phyloP scores from a whole-genome alignment of 1,140 invertebrate genomes.

The Microplitis mediator region DNA sequence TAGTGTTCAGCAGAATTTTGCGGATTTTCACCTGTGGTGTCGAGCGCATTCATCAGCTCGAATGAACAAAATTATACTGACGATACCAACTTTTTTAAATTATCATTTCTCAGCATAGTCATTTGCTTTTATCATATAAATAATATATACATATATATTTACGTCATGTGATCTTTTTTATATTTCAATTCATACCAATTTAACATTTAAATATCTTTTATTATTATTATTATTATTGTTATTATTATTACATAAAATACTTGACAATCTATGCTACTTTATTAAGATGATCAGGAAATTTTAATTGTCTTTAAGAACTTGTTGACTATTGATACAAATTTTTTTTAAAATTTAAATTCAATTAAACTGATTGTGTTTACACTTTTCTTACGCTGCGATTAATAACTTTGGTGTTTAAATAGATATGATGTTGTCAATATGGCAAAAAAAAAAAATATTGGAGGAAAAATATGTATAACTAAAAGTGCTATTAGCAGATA shows the following conservation, averaged over 20 bases:
- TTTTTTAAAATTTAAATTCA: not conserved
- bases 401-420: constrained; percentile 14
- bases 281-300: not conserved
- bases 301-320: not conserved
- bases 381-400: constrained; percentile 22
- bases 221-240: not conserved
- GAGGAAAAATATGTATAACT: constrained; percentile 4
- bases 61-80: constrained; percentile 5
- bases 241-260: not conserved
- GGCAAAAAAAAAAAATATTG: not conserved
- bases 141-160: not conserved
- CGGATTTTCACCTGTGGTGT: constrained; percentile 48
- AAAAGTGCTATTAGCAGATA: constrained; percentile 42
- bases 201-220: not conserved
- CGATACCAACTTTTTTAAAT: not conserved
- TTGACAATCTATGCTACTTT: not conserved
- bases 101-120: not conserved
- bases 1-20: constrained; percentile 39
- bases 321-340: constrained; percentile 8
- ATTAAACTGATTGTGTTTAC: not conserved
- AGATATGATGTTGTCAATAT: not conserved
- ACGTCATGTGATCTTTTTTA: not conserved
- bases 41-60: constrained; percentile 34
- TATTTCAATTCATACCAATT: not conserved
- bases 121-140: not conserved